Percentiles rank a stretch among this genome's conserved stretches.
Conservation (phyloP, 2,888 invertebrate species). For the Agonopterix heracliana region DNA sequence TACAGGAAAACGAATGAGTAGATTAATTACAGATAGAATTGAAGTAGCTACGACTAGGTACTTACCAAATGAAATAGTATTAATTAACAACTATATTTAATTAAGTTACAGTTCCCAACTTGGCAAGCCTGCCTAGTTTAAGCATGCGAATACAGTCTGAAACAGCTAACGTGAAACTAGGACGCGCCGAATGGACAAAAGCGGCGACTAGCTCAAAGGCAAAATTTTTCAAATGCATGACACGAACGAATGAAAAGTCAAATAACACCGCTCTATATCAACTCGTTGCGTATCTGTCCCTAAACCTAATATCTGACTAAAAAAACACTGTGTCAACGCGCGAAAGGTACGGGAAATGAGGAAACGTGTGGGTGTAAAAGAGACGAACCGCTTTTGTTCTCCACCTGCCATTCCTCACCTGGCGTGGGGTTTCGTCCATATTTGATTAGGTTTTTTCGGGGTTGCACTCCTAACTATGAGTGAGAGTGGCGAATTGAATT, state of each 20-base stretch:
- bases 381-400: constrained; percentile 48
- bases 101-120: too few species aligned
- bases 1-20: too few species aligned
- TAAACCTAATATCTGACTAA: constrained; percentile 45
- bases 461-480: constrained; percentile 54
- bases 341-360: constrained; percentile 22
- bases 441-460: constrained; percentile 66
- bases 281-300: constrained; percentile 49
- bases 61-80: too few species aligned
- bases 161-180: too few species aligned
- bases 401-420: constrained; percentile 67
- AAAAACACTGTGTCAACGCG: constrained; percentile 48
- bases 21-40: too few species aligned
- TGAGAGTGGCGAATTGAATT: constrained; percentile 31
- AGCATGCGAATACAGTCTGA: too few species aligned
- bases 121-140: too few species aligned
- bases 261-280: constrained; percentile 43
- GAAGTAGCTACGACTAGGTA: too few species aligned
- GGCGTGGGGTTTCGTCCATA: constrained; percentile 55
- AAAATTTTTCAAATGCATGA: constrained; percentile 40
- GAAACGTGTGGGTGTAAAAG: constrained; percentile 35
- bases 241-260: constrained; percentile 45
- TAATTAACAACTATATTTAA: too few species aligned
- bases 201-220: background rate
- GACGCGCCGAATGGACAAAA: background rate